These are phyloP conservation scores for Calcarius lapponicus DNA, from an alignment of 2,797 vertebrate genomes.

Conservation along the genomic window DNA sequence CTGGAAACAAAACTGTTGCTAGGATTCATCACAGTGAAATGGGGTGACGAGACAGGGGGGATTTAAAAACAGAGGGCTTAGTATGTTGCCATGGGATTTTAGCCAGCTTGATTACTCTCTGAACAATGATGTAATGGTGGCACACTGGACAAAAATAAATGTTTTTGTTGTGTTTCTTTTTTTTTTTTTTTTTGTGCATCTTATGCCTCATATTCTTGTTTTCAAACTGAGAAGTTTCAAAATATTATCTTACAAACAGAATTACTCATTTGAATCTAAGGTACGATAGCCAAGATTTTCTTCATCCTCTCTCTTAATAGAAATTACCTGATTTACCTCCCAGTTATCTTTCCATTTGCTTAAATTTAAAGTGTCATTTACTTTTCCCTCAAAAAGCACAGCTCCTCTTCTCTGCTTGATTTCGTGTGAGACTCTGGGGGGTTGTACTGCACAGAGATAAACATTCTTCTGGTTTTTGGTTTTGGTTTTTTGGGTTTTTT, in stretches of 20 bases:
- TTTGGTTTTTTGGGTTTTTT: neutral
- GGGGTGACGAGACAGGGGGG: neutral
- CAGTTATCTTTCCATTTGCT: neutral
- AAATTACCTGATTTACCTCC: neutral
- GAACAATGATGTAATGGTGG: neutral
- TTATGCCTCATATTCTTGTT: neutral
- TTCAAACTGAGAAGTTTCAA: neutral
- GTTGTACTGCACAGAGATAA: fast-evolving
- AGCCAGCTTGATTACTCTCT: neutral
- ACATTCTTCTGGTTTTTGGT: neutral
- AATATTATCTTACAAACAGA: neutral
- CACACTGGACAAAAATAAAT: neutral
- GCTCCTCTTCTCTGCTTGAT: neutral
- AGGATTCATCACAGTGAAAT: neutral
- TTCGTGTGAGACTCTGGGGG: neutral
- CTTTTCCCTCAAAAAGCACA: neutral
- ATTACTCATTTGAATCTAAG: neutral
- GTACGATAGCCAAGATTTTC: neutral
- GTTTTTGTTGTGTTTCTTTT: no score
- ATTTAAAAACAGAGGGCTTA: neutral
- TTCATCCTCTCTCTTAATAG: neutral
- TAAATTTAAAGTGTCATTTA: neutral
- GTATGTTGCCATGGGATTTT: neutral
- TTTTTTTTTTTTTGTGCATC: neutral
- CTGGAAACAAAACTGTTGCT: neutral